Conservation (phyloP, 2,888 invertebrate genomes). For the Phasia obesa region DNA sequence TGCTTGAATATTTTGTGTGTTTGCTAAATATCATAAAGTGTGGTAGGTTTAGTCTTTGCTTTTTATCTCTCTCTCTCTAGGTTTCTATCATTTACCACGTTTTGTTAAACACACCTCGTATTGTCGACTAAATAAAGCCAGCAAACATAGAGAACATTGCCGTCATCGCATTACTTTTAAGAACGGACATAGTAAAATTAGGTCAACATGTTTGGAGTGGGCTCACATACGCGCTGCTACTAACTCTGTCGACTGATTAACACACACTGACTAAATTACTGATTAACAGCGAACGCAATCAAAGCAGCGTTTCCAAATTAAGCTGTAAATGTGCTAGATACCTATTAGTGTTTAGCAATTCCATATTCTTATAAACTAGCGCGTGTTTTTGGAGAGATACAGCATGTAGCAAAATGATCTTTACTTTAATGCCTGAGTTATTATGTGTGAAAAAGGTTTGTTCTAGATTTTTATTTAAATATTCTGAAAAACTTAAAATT, state of each 20-base stretch:
- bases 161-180: slow-evolving; percentile 66
- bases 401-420: neutral
- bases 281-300: slow-evolving; percentile 24
- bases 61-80: slow-evolving; percentile 27
- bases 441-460: too few relatives aligned
- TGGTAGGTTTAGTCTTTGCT: slow-evolving; percentile 62
- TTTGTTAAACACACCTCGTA: slow-evolving; percentile 51
- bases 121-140: slow-evolving; percentile 68
- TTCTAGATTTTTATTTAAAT: too few relatives aligned
- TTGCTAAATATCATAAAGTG: slow-evolving; percentile 68
- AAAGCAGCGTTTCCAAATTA: slow-evolving; percentile 38
- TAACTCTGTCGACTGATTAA: slow-evolving; percentile 26
- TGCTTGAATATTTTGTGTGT: slow-evolving; percentile 53
- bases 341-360: neutral
- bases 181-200: slow-evolving; percentile 78
- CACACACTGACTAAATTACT: slow-evolving; percentile 22
- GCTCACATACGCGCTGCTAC: slow-evolving; percentile 71
- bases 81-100: slow-evolving; percentile 37
- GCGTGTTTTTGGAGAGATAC: neutral
- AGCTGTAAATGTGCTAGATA: slow-evolving; percentile 10
- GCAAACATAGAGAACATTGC: slow-evolving; percentile 60
- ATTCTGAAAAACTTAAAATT: too few relatives aligned
- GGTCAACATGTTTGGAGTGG: slow-evolving; percentile 83
- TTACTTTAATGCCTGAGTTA: too few relatives aligned
- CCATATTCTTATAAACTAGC: neutral